Conservation (phyloP, 2,113 vertebrate genomes). For the Romanogobio albipinnatus region DNA sequence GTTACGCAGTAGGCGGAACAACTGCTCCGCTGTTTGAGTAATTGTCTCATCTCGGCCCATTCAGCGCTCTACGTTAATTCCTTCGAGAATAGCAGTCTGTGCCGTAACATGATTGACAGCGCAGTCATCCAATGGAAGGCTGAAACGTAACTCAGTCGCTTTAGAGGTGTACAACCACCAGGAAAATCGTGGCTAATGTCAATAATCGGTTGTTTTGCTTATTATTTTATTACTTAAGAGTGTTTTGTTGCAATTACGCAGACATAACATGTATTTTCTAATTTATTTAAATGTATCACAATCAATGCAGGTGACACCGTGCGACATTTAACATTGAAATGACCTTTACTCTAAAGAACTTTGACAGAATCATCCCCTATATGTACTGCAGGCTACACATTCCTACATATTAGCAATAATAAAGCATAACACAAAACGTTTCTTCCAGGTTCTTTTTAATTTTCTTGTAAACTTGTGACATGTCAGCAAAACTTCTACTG, state of each 20-base stretch:
- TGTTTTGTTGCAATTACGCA: not conserved
- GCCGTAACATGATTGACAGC: constrained; percentile 15
- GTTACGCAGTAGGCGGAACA: constrained; percentile 6
- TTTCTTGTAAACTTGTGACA: not conserved
- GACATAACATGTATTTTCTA: not conserved
- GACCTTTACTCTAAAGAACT: not conserved
- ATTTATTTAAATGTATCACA: not conserved
- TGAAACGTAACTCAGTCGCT: not conserved
- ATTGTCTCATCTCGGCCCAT: not conserved
- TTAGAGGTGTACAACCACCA: not conserved
- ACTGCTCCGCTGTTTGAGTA: constrained; percentile 24
- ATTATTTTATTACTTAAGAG: not conserved
- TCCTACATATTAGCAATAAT: not conserved
- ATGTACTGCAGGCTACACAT: not conserved
- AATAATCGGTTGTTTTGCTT: not conserved
- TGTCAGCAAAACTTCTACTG: not conserved
- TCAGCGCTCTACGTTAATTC: not conserved
- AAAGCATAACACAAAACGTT: not conserved
- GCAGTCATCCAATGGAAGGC: not conserved
- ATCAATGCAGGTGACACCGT: not conserved
- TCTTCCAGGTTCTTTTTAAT: not conserved
- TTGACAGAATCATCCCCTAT: not conserved
- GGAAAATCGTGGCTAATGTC: not conserved
- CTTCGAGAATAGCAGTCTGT: constrained; percentile 31
- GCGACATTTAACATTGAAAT: not conserved